Percentiles rank a stretch among this genome's conserved stretches.
Conservation (phyloP, 1,140 invertebrate species). For the Mamestra configurata region DNA sequence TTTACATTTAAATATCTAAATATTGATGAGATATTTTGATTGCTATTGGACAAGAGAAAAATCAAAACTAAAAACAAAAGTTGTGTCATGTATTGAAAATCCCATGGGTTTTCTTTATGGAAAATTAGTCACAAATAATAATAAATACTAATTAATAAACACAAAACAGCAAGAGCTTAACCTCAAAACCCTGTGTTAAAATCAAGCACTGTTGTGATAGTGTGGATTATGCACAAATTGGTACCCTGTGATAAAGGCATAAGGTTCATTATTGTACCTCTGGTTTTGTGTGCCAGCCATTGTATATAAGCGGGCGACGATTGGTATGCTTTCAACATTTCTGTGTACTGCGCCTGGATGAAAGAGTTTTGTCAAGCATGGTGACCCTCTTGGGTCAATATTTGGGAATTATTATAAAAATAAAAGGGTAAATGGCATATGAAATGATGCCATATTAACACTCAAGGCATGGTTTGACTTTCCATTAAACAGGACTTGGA, state of each 20-base stretch:
- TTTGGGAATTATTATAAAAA: background rate
- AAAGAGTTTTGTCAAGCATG: conserved; percentile 60
- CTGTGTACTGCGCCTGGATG: conserved; percentile 86
- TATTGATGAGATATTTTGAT: too few relatives aligned
- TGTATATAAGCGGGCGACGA: conserved; percentile 86
- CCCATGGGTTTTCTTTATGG: too few relatives aligned
- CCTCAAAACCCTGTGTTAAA: conserved; percentile 62
- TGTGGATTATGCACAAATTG: conserved; percentile 70
- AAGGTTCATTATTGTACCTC: conserved; percentile 79
- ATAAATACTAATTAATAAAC: conserved; percentile 10
- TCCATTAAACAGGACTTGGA: too few relatives aligned
- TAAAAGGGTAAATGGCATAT: too few relatives aligned
- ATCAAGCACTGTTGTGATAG: conserved; percentile 73
- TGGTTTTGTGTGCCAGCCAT: conserved; percentile 86
- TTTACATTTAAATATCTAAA: too few relatives aligned
- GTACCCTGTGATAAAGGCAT: conserved; percentile 58
- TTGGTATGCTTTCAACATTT: conserved; percentile 87
- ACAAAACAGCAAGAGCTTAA: conserved; percentile 45
- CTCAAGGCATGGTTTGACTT: too few relatives aligned
- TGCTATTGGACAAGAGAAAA: too few relatives aligned
- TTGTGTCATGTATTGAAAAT: too few relatives aligned
- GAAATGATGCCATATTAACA: background rate
- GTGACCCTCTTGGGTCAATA: background rate
- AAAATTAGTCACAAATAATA: background rate
- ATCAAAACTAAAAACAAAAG: too few relatives aligned